phyloP scores from a whole-genome alignment of 2,797 vertebrate species.

The Eupleurogrammus muticus region DNA sequence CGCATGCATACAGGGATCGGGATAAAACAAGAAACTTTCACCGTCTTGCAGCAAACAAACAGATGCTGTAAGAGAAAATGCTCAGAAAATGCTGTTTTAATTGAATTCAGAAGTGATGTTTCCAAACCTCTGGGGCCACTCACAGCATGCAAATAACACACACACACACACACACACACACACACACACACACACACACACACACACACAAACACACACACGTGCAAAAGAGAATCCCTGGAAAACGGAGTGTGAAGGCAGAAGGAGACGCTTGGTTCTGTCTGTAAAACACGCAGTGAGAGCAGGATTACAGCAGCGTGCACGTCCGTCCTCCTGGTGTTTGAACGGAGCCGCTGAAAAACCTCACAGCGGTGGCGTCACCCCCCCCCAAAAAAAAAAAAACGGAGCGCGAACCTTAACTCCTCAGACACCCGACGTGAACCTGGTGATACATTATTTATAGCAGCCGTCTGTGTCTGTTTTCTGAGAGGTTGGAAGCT shows the following conservation, averaged over 20 bases:
- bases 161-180: neutral
- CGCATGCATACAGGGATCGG: conserved; percentile 29
- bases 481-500: neutral
- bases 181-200: neutral
- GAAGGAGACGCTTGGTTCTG: neutral
- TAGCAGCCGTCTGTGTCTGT: conserved; percentile 19
- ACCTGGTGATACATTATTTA: conserved; percentile 53
- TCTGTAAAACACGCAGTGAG: neutral
- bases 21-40: conserved; percentile 48
- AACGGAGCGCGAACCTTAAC: conserved; percentile 55
- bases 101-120: neutral
- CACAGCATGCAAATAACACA: neutral
- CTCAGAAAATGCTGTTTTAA: neutral
- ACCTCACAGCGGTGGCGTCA: conserved; percentile 55
- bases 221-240: too few species aligned
- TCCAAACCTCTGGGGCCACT: neutral
- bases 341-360: conserved; percentile 21
- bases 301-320: neutral
- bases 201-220: neutral
- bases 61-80: neutral
- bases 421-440: conserved; percentile 42
- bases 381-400: too few species aligned
- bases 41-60: conserved; percentile 26
- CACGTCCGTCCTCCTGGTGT: conserved; percentile 5
- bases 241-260: too few species aligned